Evolutionary conservation across 2,888 invertebrate genomes (phyloP).

Genomic region (Hofmannophila pseudospretella): DNA sequence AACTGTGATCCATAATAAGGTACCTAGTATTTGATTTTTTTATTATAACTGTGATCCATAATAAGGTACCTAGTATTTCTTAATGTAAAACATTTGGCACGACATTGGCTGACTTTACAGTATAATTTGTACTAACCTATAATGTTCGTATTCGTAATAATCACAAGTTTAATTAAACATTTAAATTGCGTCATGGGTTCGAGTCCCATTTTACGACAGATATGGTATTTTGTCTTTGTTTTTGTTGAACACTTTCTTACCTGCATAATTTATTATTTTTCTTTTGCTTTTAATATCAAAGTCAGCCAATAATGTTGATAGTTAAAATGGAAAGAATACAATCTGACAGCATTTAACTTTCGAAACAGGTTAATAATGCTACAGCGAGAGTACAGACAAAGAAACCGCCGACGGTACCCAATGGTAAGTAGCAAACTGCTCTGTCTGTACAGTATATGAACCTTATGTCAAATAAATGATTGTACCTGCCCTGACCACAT

Average conservation of each 20-base stretch:
- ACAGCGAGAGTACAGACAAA: slow-evolving; percentile 99
- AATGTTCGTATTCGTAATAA: slow-evolving; percentile 3
- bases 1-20: no score
- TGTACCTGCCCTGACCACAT: background rate
- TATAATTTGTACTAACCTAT: slow-evolving; percentile 8
- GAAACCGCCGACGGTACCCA: slow-evolving; percentile 94
- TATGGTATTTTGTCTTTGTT: background rate
- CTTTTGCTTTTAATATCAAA: slow-evolving; percentile 21
- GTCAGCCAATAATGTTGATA: slow-evolving; percentile 33
- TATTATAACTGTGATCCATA: no score
- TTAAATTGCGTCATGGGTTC: slow-evolving; percentile 27
- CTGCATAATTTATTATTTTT: background rate
- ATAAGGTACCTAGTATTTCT: no score
- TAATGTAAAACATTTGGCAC: slow-evolving; percentile 25
- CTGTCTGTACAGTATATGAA: slow-evolving; percentile 1
- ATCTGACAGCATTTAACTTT: slow-evolving; percentile 50
- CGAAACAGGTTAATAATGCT: slow-evolving; percentile 97
- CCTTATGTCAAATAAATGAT: background rate
- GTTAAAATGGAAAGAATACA: slow-evolving; percentile 18
- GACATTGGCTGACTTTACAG: slow-evolving; percentile 27
- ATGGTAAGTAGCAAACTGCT: slow-evolving; percentile 83
- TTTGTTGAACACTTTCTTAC: background rate
- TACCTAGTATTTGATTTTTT: no score
- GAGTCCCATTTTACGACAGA: slow-evolving; percentile 22
- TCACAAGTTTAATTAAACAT: slow-evolving; percentile 2